phyloP scores from a whole-genome alignment of 2,113 vertebrate species.

The Syrmaticus mikado region DNA sequence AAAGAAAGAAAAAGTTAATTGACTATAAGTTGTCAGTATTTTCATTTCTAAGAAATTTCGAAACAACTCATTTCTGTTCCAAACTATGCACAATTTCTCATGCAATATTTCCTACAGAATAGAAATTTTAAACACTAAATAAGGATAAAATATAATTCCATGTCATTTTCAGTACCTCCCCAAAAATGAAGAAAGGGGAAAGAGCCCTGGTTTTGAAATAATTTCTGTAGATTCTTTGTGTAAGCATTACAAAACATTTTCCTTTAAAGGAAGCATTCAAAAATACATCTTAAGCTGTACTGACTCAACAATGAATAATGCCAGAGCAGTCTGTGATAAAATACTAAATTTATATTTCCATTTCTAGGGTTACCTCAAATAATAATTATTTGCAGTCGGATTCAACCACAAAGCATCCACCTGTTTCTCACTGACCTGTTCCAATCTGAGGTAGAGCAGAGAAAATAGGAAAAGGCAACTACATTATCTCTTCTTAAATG shows the following conservation, averaged over 20 bases:
- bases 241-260: not conserved
- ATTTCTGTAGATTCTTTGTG: not conserved
- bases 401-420: not conserved
- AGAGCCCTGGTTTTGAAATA: not conserved
- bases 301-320: not conserved
- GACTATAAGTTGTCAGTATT: not conserved
- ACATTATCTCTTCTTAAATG: rapidly evolving
- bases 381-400: not conserved
- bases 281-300: not conserved
- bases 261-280: not conserved
- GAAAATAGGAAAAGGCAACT: not conserved
- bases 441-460: not conserved
- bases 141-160: not conserved
- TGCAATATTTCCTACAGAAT: not conserved
- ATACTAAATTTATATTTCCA: not conserved
- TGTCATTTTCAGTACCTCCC: not conserved
- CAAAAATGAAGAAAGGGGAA: not conserved
- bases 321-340: not conserved
- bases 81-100: not conserved
- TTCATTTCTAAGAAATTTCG: not conserved
- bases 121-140: not conserved
- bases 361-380: not conserved
- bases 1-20: not conserved
- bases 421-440: not conserved
- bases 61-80: not conserved